These are phyloP conservation scores for Drosophila teissieri DNA, from an alignment of 1,140 invertebrate genomes.

Conservation along the genomic window DNA sequence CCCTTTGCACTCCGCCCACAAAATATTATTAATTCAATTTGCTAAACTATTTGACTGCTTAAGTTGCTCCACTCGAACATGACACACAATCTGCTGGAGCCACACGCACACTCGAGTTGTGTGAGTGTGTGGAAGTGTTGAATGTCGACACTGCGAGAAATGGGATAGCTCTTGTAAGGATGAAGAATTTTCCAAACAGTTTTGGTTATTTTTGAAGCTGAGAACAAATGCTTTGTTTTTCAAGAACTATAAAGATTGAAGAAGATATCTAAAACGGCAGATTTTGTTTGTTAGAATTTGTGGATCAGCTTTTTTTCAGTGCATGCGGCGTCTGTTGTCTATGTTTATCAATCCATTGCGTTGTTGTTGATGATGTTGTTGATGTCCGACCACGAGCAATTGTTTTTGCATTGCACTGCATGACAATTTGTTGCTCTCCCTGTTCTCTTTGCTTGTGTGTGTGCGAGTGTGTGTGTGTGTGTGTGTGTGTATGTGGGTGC, in stretches of 20 bases:
- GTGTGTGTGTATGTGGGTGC: slow-evolving; percentile 21
- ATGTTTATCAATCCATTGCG: slow-evolving; percentile 73
- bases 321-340: slow-evolving; percentile 47
- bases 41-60: slow-evolving; percentile 59
- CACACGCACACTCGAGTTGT: slow-evolving; percentile 14
- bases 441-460: slow-evolving; percentile 1
- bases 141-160: not conserved
- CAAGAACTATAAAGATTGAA: too few relatives aligned
- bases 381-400: slow-evolving; percentile 55
- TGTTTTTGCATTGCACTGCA: slow-evolving; percentile 57
- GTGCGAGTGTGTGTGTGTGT: not conserved
- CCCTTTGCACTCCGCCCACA: not conserved
- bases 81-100: slow-evolving; percentile 32
- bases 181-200: too few relatives aligned
- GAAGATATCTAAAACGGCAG: too few relatives aligned
- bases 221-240: too few relatives aligned
- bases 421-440: slow-evolving; percentile 62
- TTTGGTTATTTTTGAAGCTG: too few relatives aligned
- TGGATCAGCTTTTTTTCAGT: not conserved
- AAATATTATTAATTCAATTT: slow-evolving; percentile 79
- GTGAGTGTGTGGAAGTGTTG: slow-evolving; percentile 1
- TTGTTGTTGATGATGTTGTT: slow-evolving; percentile 51
- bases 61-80: slow-evolving; percentile 39
- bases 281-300: too few relatives aligned
- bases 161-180: not conserved